Evolutionary conservation across 2,888 invertebrate genomes (phyloP).

Genomic region (Camptogramma bilineatum): DNA sequence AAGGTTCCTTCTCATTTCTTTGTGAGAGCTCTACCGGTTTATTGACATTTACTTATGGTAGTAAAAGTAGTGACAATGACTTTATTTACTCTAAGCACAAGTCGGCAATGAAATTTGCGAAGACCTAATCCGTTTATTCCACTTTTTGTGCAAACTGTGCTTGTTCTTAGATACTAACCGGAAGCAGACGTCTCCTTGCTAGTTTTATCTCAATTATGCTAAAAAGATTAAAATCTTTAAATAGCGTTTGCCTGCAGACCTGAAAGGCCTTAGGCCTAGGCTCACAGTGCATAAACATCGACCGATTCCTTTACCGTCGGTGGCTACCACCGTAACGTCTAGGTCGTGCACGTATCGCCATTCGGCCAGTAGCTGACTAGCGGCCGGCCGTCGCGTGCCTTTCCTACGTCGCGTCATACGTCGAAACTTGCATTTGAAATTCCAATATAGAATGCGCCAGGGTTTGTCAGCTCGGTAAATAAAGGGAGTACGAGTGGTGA

Average conservation of each 20-base stretch:
- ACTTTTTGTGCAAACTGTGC: background rate
- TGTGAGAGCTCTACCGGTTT: background rate
- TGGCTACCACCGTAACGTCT: background rate
- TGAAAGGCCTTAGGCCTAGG: background rate
- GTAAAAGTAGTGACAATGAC: background rate
- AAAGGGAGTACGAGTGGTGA: conserved; percentile 6
- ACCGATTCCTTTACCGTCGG: background rate
- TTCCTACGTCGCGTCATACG: conserved; percentile 2
- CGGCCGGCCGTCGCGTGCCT: conserved; percentile 20
- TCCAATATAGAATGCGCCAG: conserved; percentile 6
- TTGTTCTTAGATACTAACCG: background rate
- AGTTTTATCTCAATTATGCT: background rate
- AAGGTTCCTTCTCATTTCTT: background rate
- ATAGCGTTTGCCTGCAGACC: background rate
- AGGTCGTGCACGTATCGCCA: background rate
- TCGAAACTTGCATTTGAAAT: conserved; percentile 5
- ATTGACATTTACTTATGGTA: background rate
- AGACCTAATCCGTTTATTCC: background rate
- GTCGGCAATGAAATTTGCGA: background rate
- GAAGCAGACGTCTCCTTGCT: background rate
- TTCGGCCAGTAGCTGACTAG: conserved; percentile 11
- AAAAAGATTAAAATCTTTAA: background rate
- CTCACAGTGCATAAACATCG: background rate
- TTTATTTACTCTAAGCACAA: background rate
- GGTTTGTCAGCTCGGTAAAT: background rate